phyloP scores from a whole-genome alignment of 2,113 vertebrate species.

The Pyrgilauda ruficollis region DNA sequence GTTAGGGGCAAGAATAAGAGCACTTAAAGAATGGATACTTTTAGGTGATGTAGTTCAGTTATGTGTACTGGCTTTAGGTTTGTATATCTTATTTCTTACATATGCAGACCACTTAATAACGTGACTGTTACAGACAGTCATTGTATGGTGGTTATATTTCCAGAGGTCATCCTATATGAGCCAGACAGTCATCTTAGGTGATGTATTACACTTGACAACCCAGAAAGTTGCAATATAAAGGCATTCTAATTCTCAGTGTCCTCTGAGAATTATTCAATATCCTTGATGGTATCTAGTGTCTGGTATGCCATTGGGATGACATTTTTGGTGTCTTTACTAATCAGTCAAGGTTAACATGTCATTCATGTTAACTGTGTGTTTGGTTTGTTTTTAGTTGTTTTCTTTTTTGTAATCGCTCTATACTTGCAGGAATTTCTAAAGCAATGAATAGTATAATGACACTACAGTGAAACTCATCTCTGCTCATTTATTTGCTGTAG shows the following conservation, averaged over 20 bases:
- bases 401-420: background rate
- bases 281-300: slow-evolving; percentile 27
- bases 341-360: slow-evolving; percentile 12
- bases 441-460: background rate
- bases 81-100: slow-evolving; percentile 61
- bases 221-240: slow-evolving; percentile 33
- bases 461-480: background rate
- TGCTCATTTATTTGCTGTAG: background rate
- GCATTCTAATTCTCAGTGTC: slow-evolving; percentile 34
- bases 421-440: background rate
- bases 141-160: slow-evolving; percentile 39
- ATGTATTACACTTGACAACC: slow-evolving; percentile 61
- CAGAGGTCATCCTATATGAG: slow-evolving; percentile 39
- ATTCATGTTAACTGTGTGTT: background rate
- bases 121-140: slow-evolving; percentile 43
- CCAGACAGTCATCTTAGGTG: slow-evolving; percentile 6
- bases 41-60: slow-evolving; percentile 12
- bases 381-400: background rate
- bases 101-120: slow-evolving; percentile 52
- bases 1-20: background rate
- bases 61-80: background rate
- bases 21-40: background rate
- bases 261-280: slow-evolving; percentile 42
- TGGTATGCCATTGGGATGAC: slow-evolving; percentile 3
- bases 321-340: slow-evolving; percentile 33